A percentile compares a stretch with the other conserved stretches of the same genome.
Conservation (phyloP, 2,113 vertebrate species). For the Atractosteus spatula region DNA sequence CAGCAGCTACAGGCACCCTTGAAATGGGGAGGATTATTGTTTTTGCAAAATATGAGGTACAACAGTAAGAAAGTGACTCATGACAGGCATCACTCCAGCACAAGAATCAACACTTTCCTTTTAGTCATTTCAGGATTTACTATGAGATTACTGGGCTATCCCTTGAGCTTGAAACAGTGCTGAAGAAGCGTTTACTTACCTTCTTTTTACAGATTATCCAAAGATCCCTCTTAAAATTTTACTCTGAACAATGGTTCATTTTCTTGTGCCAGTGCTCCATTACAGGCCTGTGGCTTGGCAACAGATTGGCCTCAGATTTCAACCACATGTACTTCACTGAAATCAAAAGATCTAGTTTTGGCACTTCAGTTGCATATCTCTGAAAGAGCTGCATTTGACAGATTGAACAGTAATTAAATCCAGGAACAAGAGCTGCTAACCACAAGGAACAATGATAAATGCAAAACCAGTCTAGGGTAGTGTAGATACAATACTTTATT, state of each 20-base stretch:
- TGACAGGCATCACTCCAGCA: background rate
- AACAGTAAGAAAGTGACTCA: background rate
- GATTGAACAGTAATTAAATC: slow-evolving; percentile 79
- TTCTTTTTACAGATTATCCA: slow-evolving; percentile 5
- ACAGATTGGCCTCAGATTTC: slow-evolving; percentile 81
- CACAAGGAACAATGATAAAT: background rate
- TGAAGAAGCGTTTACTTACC: slow-evolving; percentile 34
- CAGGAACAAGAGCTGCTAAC: slow-evolving; percentile 40
- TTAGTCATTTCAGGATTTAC: slow-evolving; percentile 43
- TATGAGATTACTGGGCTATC: slow-evolving; percentile 48
- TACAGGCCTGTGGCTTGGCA: slow-evolving; percentile 88
- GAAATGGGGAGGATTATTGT: background rate
- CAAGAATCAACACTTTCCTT: background rate
- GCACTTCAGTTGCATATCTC: slow-evolving; percentile 75
- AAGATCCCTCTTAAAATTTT: slow-evolving; percentile 57
- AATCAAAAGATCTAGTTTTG: slow-evolving; percentile 85
- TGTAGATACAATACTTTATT: slow-evolving; percentile 1
- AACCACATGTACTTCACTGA: slow-evolving; percentile 91
- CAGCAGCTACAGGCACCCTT: background rate
- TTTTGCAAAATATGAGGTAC: background rate
- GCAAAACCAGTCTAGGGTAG: slow-evolving; percentile 3
- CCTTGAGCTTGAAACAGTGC: slow-evolving; percentile 52
- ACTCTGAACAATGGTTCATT: slow-evolving; percentile 82
- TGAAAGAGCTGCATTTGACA: slow-evolving; percentile 69
- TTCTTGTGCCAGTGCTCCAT: slow-evolving; percentile 76